Base-by-base conservation (phyloP, 2,888 invertebrate species). In the Cremastobaeus sp. region DNA sequence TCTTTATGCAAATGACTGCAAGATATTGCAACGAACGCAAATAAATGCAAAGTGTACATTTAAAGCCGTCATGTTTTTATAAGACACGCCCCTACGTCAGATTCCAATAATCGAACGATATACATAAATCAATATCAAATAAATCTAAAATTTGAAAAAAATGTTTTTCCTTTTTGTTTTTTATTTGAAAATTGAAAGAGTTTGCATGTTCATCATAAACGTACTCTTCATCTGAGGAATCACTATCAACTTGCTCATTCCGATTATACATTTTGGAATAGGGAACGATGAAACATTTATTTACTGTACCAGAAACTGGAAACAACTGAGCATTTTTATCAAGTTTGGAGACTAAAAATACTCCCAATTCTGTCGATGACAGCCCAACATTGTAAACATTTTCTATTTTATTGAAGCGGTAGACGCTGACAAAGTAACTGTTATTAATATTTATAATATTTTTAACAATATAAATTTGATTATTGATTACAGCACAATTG, bases 361-460 rank as follows among this genome's bases (percentile, higher is more conserved):
- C 9, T n/a, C 43, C 55, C 14, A n/a, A n/a, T n/a, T n/a, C n/a
- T n/a, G n/a, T n/a, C n/a, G n/a, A n/a, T n/a, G n/a, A n/a, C n/a
- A n/a, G n/a, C n/a, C n/a, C n/a, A n/a, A 57, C 32, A 57, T 57
- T 18, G 11, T 57, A 57, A 57, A 57, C 41, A 4, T 9, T 30
- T 20, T 43, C 18, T 32, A 43, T 57, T 32, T 9, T 43, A 4
- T 21, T 17, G 18, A 57, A 57, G 12, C 15, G 3, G n/a, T 15
- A 6, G 8, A 32, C 12, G 30, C 18, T 57, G 0, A 57, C 18
- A 8, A 32, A 43, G n/a, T 57, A 57, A 14, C 15, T 20, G 12
- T 14, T 21, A 14, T 43, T 11, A 6, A 11, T 3, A 14, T 32
- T 6, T 17, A 57, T n/a, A 11, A 57, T 41, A 11, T 54, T 54